Evolutionary conservation across 2,888 invertebrate species (phyloP).

Genomic region (Agrenia bidenticulata): DNA sequence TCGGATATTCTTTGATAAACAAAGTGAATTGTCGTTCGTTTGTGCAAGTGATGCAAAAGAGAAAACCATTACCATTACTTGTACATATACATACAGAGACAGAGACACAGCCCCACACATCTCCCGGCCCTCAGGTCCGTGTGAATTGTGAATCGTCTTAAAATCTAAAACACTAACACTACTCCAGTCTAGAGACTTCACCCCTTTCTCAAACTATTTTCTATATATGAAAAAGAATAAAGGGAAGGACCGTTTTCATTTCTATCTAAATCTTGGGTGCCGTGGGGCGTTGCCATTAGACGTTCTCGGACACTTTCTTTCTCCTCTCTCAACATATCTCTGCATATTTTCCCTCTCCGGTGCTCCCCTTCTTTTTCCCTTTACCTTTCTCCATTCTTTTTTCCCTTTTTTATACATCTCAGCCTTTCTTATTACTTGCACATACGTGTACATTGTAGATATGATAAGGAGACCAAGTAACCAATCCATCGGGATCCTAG

Average conservation of each 20-base stretch:
- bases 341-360: conserved; percentile 18
- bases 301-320: conserved; percentile 50
- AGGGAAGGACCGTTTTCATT: conserved; percentile 38
- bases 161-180: conserved; percentile 4
- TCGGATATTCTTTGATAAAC: too few species aligned
- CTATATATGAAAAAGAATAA: conserved; percentile 10
- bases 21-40: too few species aligned
- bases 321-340: conserved; percentile 1
- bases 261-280: conserved; percentile 47
- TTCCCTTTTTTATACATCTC: conserved; percentile 26
- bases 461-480: conserved; percentile 9
- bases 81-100: too few species aligned
- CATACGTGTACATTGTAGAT: not conserved
- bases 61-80: too few species aligned
- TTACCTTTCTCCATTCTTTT: conserved; percentile 12
- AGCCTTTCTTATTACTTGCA: conserved; percentile 6
- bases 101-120: too few species aligned
- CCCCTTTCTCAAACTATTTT: too few species aligned
- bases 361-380: conserved; percentile 2
- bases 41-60: too few species aligned
- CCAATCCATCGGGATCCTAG: not conserved
- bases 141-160: too few species aligned
- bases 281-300: conserved; percentile 51
- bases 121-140: too few species aligned
- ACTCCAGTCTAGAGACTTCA: not conserved